These are phyloP conservation scores for Bujurquina vittata DNA, from an alignment of 2,113 vertebrate genomes.

Conservation along the genomic window DNA sequence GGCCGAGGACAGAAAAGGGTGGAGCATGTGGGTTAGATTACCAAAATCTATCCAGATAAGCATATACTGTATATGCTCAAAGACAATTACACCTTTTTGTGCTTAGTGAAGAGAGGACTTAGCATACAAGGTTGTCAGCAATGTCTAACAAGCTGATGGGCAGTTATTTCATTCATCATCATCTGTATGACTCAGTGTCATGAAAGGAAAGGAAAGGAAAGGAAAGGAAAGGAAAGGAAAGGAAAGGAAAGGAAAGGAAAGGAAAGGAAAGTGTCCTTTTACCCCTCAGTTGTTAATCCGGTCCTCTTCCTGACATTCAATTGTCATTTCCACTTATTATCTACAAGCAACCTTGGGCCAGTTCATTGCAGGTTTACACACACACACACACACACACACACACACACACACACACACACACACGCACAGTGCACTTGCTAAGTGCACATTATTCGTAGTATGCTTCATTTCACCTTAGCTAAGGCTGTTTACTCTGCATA, in stretches of 20 bases:
- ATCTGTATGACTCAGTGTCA: conserved; percentile 24
- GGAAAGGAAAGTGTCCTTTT: neutral
- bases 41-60: neutral
- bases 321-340: conserved; percentile 33
- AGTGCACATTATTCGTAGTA: conserved; percentile 57
- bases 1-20: conserved; percentile 17
- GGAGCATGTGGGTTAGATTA: neutral
- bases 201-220: neutral
- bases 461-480: conserved; percentile 64
- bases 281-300: neutral
- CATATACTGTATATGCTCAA: neutral
- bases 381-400: neutral
- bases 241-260: neutral
- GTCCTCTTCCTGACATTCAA: conserved; percentile 10
- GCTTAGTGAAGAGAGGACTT: neutral
- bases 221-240: neutral
- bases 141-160: conserved; percentile 4
- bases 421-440: conserved; percentile 27
- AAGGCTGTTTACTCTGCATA: conserved; percentile 58
- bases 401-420: neutral
- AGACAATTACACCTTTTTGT: neutral
- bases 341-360: conserved; percentile 32
- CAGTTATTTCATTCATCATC: conserved; percentile 39
- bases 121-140: neutral
- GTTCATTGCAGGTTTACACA: neutral